A percentile compares a stretch with the other conserved stretches of the same genome.
Conservation (phyloP, 2,797 vertebrate species). For the Hyperoplus immaculatus region DNA sequence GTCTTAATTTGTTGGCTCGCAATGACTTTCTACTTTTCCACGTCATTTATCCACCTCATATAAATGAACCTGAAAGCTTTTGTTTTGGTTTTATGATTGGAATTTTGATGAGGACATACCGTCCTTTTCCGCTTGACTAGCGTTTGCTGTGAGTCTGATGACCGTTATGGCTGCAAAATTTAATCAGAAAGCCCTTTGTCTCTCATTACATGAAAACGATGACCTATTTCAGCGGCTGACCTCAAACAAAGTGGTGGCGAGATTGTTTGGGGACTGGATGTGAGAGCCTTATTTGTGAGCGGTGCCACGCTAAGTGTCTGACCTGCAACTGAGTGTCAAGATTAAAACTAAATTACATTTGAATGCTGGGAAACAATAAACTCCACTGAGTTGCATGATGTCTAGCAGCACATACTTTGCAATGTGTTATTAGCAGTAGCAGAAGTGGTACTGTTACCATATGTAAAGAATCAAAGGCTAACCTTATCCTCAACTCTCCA, state of each 20-base stretch:
- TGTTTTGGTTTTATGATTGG: slow-evolving; percentile 77
- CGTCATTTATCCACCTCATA: slow-evolving; percentile 69
- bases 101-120: slow-evolving; percentile 76
- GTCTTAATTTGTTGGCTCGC: slow-evolving; percentile 58
- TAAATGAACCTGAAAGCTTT: slow-evolving; percentile 76
- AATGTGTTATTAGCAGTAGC: not conserved
- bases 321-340: slow-evolving; percentile 12
- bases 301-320: slow-evolving; percentile 22
- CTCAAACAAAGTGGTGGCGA: slow-evolving; percentile 61
- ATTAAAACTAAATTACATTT: slow-evolving; percentile 24
- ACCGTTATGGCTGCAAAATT: slow-evolving; percentile 59
- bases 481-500: not conserved
- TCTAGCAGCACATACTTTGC: not conserved
- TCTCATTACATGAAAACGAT: slow-evolving; percentile 63
- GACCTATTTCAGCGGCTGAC: slow-evolving; percentile 73
- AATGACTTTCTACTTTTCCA: slow-evolving; percentile 54
- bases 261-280: slow-evolving; percentile 49
- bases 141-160: slow-evolving; percentile 60
- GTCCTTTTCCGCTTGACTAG: slow-evolving; percentile 66
- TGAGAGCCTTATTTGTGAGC: slow-evolving; percentile 42
- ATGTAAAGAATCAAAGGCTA: not conserved
- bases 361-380: not conserved
- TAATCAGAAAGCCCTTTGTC: slow-evolving; percentile 74
- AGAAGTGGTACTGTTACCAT: not conserved
- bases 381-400: not conserved